Conservation (phyloP, 2,797 vertebrate genomes). For the Heliangelus exortis region DNA sequence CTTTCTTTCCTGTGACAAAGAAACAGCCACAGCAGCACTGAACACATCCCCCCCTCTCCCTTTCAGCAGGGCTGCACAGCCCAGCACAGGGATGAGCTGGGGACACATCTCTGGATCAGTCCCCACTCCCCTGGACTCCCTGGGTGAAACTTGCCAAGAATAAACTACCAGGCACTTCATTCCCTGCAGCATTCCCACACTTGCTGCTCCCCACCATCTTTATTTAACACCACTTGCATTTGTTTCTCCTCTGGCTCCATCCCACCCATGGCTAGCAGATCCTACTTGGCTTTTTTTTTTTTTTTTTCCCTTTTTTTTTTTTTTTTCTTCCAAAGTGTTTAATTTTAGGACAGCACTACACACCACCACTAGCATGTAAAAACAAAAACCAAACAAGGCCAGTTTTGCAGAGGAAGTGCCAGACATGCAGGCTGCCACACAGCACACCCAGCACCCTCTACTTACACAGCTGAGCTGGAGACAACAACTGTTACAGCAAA, state of each 20-base stretch:
- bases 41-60: rapidly evolving
- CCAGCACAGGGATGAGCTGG: background rate
- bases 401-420: conserved; percentile 33
- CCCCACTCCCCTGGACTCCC: background rate
- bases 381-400: conserved; percentile 40
- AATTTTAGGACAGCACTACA: conserved; percentile 12
- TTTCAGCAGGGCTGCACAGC: background rate
- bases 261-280: background rate
- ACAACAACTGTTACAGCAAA: conserved; percentile 48
- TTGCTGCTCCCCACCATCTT: rapidly evolving
- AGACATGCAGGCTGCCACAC: conserved; percentile 45
- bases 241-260: background rate
- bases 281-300: background rate
- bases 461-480: background rate
- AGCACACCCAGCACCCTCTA: background rate
- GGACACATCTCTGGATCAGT: rapidly evolving
- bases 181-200: background rate
- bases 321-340: background rate
- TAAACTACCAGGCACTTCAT: background rate
- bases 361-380: background rate
- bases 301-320: too few species aligned
- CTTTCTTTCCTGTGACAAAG: background rate
- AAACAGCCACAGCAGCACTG: background rate
- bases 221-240: background rate
- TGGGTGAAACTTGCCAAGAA: background rate